Conservation (phyloP, 2,113 vertebrate genomes). For the Piprites chloris region DNA sequence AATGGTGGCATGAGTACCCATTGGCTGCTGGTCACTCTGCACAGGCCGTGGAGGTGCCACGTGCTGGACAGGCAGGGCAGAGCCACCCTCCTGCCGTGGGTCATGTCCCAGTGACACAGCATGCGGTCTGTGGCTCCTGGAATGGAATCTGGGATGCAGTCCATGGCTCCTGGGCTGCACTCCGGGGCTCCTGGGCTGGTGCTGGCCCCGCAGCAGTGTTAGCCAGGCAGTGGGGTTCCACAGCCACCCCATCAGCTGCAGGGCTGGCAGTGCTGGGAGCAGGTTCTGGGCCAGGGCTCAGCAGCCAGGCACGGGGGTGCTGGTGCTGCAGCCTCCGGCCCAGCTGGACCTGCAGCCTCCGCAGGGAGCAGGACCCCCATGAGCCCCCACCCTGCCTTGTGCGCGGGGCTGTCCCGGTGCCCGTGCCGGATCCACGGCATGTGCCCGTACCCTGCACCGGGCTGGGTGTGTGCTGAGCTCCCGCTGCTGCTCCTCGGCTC, state of each 20-base stretch:
- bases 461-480: neutral
- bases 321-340: neutral
- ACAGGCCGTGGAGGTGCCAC: fast-evolving
- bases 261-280: fast-evolving
- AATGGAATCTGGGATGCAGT: neutral
- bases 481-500: neutral
- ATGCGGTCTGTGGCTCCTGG: neutral
- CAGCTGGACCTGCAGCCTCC: neutral
- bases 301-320: fast-evolving
- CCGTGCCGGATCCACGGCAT: fast-evolving
- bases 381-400: neutral
- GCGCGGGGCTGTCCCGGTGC: neutral
- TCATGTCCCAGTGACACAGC: fast-evolving
- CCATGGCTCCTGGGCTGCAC: neutral
- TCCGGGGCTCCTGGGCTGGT: neutral
- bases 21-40: neutral
- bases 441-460: fast-evolving
- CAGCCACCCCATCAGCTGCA: neutral
- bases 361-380: fast-evolving
- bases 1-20: neutral
- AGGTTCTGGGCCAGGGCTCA: neutral
- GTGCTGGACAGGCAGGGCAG: neutral
- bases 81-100: neutral
- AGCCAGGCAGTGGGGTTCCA: neutral
- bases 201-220: neutral